phyloP scores from a whole-genome alignment of 2,113 vertebrate genomes.

The Alethe diademata region DNA sequence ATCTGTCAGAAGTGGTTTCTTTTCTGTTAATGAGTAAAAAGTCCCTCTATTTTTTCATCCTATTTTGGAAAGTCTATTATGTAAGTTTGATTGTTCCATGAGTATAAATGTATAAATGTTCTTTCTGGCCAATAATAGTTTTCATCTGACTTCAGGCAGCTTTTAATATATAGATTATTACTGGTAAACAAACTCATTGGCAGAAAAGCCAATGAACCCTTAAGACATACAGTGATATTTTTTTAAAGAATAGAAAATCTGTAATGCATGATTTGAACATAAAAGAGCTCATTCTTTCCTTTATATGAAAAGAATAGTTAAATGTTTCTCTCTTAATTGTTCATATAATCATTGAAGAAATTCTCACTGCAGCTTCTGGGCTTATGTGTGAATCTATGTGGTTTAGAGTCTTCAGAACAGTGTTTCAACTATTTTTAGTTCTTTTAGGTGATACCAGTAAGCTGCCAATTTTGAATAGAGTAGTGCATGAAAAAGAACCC shows the following conservation, averaged over 20 bases:
- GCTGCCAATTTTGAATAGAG: background rate
- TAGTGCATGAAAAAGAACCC: background rate
- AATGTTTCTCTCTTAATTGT: background rate
- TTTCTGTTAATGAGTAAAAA: slow-evolving; percentile 4
- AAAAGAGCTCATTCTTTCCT: background rate
- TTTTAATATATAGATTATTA: background rate
- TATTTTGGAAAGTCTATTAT: background rate
- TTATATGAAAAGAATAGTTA: background rate
- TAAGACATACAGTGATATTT: background rate
- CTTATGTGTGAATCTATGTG: background rate
- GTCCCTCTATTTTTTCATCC: background rate
- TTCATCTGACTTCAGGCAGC: background rate
- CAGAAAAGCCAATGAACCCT: background rate
- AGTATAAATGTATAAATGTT: background rate
- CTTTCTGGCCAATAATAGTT: background rate
- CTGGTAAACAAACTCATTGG: background rate
- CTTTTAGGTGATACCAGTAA: background rate
- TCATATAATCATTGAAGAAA: background rate
- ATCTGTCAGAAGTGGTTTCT: background rate
- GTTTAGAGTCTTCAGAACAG: background rate
- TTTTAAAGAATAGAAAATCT: background rate
- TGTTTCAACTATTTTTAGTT: background rate
- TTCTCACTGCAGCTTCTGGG: background rate
- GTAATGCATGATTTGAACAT: background rate
- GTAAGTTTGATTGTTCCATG: background rate